phyloP scores from a whole-genome alignment of 2,113 vertebrate species.

The Sapayoa aenigma region DNA sequence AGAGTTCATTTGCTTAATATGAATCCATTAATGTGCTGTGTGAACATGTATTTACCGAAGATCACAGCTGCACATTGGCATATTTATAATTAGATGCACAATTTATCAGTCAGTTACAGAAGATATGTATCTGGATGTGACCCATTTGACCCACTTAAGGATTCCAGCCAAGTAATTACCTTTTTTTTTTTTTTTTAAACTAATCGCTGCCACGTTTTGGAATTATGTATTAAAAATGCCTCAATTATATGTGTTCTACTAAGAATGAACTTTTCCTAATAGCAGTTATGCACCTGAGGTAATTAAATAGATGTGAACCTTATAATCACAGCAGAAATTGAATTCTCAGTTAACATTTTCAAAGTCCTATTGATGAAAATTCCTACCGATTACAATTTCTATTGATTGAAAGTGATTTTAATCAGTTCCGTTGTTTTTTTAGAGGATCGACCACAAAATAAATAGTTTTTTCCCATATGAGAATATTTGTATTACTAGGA shows the following conservation, averaged over 20 bases:
- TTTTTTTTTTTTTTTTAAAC: background rate
- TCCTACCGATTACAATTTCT: background rate
- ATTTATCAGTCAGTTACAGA: background rate
- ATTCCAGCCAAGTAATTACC: background rate
- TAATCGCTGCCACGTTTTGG: background rate
- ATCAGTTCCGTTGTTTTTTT: constrained; percentile 21
- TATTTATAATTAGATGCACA: background rate
- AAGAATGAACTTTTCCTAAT: background rate
- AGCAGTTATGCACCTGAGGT: background rate
- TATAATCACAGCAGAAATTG: constrained; percentile 24
- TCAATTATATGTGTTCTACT: background rate
- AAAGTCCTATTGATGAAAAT: constrained; percentile 21
- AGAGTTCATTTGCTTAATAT: background rate
- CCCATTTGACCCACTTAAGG: background rate
- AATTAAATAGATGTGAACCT: constrained; percentile 17
- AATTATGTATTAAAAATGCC: background rate
- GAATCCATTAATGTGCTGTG: background rate
- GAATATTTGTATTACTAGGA: constrained; percentile 4
- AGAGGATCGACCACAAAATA: constrained; percentile 31
- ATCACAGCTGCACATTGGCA: background rate
- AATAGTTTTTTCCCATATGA: constrained; percentile 11
- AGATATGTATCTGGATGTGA: background rate
- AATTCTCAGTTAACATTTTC: constrained; percentile 22
- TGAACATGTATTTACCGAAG: constrained; percentile 9
- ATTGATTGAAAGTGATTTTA: constrained; percentile 44